These are phyloP conservation scores for Cataglyphis rosenhaueri DNA, from an alignment of 2,888 invertebrate species.

Conservation along the genomic window DNA sequence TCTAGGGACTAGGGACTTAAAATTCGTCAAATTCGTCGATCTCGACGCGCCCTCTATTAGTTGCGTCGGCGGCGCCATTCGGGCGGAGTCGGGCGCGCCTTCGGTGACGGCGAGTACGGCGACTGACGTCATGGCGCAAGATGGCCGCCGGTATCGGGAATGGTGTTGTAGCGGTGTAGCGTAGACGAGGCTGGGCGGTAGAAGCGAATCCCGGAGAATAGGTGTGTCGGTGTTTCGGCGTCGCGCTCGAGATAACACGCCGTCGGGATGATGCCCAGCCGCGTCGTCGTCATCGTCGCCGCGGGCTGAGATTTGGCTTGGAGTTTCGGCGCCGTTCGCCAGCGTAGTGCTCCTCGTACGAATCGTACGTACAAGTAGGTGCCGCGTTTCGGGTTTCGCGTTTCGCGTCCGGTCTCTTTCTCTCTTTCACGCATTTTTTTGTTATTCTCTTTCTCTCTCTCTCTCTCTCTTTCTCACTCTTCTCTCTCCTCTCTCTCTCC, in stretches of 20 bases:
- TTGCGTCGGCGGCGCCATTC: constrained; percentile 40
- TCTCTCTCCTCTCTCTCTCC: too few relatives aligned
- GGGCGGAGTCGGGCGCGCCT: constrained; percentile 70
- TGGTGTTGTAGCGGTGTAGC: constrained; percentile 86
- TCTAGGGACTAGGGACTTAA: too few relatives aligned
- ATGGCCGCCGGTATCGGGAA: constrained; percentile 91
- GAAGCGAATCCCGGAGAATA: constrained; percentile 87
- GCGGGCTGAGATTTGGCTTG: constrained; percentile 55
- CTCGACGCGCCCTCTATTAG: too few relatives aligned
- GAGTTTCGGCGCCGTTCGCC: constrained; percentile 32
- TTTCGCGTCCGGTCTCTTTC: constrained; percentile 58
- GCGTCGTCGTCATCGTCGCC: constrained; percentile 43
- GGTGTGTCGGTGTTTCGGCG: constrained; percentile 89
- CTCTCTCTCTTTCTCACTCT: background rate
- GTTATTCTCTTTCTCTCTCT: background rate
- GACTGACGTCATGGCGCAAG: constrained; percentile 90
- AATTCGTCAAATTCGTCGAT: too few relatives aligned
- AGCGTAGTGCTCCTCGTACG: constrained; percentile 59
- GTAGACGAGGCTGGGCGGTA: constrained; percentile 89
- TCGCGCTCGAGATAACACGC: constrained; percentile 67
- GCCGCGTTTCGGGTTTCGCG: constrained; percentile 56
- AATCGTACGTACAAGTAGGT: constrained; percentile 62
- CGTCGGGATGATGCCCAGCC: constrained; percentile 65
- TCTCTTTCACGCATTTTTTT: background rate
- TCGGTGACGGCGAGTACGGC: constrained; percentile 77